Evolutionary conservation across 2,797 vertebrate species (phyloP), one percentile per base, ranked within the genome.

Genomic region (Holocentrus rufus): DNA sequence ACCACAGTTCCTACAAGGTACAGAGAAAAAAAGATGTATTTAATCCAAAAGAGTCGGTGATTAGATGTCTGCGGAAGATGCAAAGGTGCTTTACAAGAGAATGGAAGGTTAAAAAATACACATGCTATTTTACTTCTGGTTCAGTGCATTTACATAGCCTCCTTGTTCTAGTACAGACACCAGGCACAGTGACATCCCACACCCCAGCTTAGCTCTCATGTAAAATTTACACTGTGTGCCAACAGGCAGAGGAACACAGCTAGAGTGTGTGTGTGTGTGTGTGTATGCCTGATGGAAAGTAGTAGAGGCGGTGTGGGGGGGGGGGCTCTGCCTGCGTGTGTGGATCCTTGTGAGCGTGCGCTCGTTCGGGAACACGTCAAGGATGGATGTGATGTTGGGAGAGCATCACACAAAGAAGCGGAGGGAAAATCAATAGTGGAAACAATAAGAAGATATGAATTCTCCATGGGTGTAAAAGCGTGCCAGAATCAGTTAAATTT

Each of bases 161-260:
- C 85, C 93, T 92, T 94, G 94, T 92, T 94, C 94, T 93, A 80
- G 71, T 92, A 89, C 85, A 92, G 87, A 87, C 92, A 93, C 90
- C 85, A 88, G 56, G 69, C 82, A 71, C 71, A 85, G 75, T 52
- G 73, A 72, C 88, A 84, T 87, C 93, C 92, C 94, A 93, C 93
- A 91, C 86, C 93, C 88, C 92, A 95, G 92, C 91, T 96, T 95
- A 95, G 91, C 53, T 65, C 93, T 96, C 94, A 95, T 96, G 93
- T 92, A 96, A 96, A 95, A 96, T 95, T 95, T 93, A 96, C 93
- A 89, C 87, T 87, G 91, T 92, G 91, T 81, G 92, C 94, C 84
- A 89, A 88, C 88, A 90, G 92, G 93, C 94, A 91, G 89, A 87
- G 82, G 75, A 88, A 66, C 88, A 89, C 14, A 58, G 85, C 81